A percentile compares a stretch with the other conserved stretches of the same genome.
phyloP scores from a whole-genome alignment of 2,113 vertebrate species.

The Orientallactaga bullata region DNA sequence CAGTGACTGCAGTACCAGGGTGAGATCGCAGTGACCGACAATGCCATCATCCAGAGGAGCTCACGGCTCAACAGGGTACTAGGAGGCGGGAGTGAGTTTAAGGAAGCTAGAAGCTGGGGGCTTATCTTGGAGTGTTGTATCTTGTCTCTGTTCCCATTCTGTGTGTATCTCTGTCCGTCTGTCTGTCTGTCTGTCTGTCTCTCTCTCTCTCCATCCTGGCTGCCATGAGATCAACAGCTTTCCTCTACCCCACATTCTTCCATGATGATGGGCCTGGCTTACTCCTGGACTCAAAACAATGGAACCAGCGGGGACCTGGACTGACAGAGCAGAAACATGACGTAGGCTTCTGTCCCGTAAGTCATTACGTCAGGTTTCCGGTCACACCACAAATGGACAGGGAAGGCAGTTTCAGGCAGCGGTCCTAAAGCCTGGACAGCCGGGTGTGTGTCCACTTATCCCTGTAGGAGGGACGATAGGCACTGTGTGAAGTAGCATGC shows the following conservation, averaged over 20 bases:
- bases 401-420: background rate
- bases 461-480: accelerated
- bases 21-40: too few species aligned
- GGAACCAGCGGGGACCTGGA: too few species aligned
- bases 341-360: background rate
- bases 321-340: background rate
- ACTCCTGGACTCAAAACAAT: background rate
- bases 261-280: background rate
- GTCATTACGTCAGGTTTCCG: background rate
- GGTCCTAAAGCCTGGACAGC: background rate
- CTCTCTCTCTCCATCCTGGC: background rate
- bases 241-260: background rate
- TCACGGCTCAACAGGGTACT: background rate
- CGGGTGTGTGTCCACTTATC: background rate
- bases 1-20: too few species aligned
- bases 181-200: background rate
- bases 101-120: background rate
- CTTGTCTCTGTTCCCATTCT: background rate
- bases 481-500: accelerated
- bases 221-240: too few species aligned
- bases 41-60: background rate
- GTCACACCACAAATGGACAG: background rate
- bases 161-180: too few species aligned
- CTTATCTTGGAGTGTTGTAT: background rate
- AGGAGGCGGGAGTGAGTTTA: accelerated